Evolutionary conservation across 2,113 vertebrate species (phyloP).

Genomic region (Zootoca vivipara): DNA sequence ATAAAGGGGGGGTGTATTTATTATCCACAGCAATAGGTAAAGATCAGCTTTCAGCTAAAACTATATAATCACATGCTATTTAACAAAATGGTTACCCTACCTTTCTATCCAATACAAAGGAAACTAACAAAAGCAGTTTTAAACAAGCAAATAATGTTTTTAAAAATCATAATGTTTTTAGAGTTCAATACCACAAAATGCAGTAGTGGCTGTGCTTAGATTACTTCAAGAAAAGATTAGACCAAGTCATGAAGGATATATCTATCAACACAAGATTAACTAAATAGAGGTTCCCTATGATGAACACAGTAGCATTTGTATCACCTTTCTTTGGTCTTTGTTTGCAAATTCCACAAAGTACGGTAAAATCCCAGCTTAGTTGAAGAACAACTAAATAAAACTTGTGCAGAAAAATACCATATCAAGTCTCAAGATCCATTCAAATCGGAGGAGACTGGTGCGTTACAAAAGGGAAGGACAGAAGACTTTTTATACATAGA

Average conservation of each 20-base stretch:
- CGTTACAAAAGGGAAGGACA: neutral
- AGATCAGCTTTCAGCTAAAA: neutral
- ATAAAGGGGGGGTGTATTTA: slow-evolving; percentile 54
- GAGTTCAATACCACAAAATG: neutral
- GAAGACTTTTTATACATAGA: no score
- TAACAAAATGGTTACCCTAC: neutral
- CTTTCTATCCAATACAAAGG: neutral
- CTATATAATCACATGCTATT: neutral
- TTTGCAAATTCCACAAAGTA: neutral
- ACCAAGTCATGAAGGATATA: neutral
- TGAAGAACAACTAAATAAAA: neutral
- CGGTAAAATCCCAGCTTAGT: neutral
- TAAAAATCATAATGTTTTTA: neutral
- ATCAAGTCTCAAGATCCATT: neutral
- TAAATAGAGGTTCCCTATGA: neutral
- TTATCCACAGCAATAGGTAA: slow-evolving; percentile 47
- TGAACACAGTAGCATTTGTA: neutral
- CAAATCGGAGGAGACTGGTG: neutral
- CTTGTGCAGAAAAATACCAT: neutral
- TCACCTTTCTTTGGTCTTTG: neutral
- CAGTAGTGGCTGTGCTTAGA: neutral
- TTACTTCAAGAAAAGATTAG: neutral
- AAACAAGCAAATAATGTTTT: neutral
- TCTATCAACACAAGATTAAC: neutral
- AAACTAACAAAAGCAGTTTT: neutral